Evolutionary conservation across 2,888 invertebrate genomes (phyloP).

Genomic region (Euclidia mi): DNA sequence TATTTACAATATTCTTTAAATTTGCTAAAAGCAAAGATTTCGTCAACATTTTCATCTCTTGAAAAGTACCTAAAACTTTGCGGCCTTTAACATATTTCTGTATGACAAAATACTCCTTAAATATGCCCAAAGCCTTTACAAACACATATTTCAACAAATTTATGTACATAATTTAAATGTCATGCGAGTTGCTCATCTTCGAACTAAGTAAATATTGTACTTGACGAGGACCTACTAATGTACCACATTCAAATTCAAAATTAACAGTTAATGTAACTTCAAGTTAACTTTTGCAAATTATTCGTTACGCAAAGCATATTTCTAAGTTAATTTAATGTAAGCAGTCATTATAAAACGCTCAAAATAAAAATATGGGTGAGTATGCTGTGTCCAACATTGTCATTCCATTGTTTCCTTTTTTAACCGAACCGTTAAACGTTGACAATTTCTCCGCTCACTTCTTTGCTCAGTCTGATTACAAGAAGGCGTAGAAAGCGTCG

Average conservation of each 20-base stretch:
- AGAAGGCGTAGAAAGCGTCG: conserved; percentile 83
- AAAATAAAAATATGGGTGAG: conserved; percentile 37
- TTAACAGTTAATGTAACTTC: conserved; percentile 1
- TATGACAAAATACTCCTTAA: conserved; percentile 14
- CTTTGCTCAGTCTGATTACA: conserved; percentile 81
- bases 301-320: not conserved
- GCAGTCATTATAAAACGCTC: conserved; percentile 18
- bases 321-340: conserved; percentile 5
- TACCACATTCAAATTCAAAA: conserved; percentile 6
- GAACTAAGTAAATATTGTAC: conserved; percentile 16
- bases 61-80: not conserved
- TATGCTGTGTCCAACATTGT: conserved; percentile 33
- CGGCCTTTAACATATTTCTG: conserved; percentile 3
- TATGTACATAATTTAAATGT: conserved; percentile 32
- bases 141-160: conserved; percentile 18
- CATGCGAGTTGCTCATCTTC: conserved; percentile 13
- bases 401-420: conserved; percentile 72
- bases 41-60: not conserved
- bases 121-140: conserved; percentile 14
- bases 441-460: conserved; percentile 86
- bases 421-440: conserved; percentile 74
- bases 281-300: conserved; percentile 12
- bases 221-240: conserved; percentile 12
- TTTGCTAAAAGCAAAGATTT: not conserved
- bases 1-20: not conserved